Base-by-base conservation (phyloP, 2,888 invertebrate species). In the Diplazon laetatorius region DNA sequence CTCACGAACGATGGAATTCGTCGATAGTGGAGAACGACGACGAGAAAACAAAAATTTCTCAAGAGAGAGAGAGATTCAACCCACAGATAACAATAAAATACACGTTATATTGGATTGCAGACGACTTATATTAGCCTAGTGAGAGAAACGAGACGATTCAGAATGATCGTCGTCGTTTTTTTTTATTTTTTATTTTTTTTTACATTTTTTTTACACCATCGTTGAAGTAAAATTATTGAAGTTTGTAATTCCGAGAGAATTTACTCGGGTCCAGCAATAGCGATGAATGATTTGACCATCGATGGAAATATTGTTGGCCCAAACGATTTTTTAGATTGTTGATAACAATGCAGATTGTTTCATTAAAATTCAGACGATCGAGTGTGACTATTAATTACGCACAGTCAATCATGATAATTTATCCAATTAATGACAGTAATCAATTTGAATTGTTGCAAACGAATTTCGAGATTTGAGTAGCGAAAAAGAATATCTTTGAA, bases 51-150 rank as follows among this genome's bases (percentile, higher is more conserved):
- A 86, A 88, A 87, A 86, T 87, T 87, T 84, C 87, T 88, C 37
- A 88, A 86, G 86, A 87, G 71, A 89, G 89, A 86, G 86, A 87
- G 71, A 89, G 89, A 89, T 89, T 86, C 82, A 82, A 80, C 70
- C 57, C 70, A 79, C 74, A 76, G 87, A 88, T 87, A 30, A 37
- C 39, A 18, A 63, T 48, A 48, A 63, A 48, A 48, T 46, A 65
- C 37, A 37, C 35, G 37, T 39, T 35, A 55, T 30, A 55, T 14
- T 14, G 14, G 8, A 16, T 10, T 8, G 9, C 16, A 25, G 52
- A 12, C n/a, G 35, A 22, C 25, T 14, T 5, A 30, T 18, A 65
- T 65, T 65, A 65, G 48, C 9, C 30, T 14, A 3, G 2, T 20
- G 4, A 1, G 6, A 48, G 35, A 35, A 18, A 18, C 22, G 20